phyloP scores from a whole-genome alignment of 1,140 invertebrate species.

The Conus ventricosus region DNA sequence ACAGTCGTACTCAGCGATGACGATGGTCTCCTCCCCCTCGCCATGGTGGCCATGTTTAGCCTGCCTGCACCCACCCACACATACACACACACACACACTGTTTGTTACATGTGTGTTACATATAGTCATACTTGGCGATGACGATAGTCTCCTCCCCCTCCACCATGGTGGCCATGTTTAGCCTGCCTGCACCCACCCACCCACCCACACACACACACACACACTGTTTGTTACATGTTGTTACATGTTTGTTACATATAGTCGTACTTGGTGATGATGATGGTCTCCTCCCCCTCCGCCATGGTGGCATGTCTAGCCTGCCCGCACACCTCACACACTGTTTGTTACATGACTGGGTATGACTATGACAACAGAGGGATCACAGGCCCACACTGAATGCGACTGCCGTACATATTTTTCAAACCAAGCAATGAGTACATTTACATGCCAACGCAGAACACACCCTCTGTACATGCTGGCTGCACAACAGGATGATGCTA shows the following conservation, averaged over 20 bases:
- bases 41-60: slow-evolving; percentile 35
- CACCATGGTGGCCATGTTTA: slow-evolving; percentile 37
- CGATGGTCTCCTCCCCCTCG: slow-evolving; percentile 73
- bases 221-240: too few relatives aligned
- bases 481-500: too few relatives aligned
- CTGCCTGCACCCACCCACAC: not conserved
- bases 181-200: not conserved
- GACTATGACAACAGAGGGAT: too few relatives aligned
- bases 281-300: slow-evolving; percentile 62
- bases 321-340: not conserved
- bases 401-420: too few relatives aligned
- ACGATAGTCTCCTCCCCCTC: slow-evolving; percentile 78
- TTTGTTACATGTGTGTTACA: slow-evolving; percentile 55
- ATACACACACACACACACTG: too few relatives aligned
- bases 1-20: slow-evolving; percentile 99
- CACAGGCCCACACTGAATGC: too few relatives aligned
- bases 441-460: too few relatives aligned
- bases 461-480: too few relatives aligned
- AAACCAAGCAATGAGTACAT: too few relatives aligned
- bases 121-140: slow-evolving; percentile 99
- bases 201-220: too few relatives aligned
- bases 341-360: too few relatives aligned
- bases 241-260: slow-evolving; percentile 78
- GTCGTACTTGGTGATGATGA: slow-evolving; percentile 97
- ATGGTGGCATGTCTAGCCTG: slow-evolving; percentile 25